Percentiles rank a stretch among this genome's conserved stretches.
phyloP scores from a whole-genome alignment of 2,113 vertebrate species.

The Eptesicus fuscus region DNA sequence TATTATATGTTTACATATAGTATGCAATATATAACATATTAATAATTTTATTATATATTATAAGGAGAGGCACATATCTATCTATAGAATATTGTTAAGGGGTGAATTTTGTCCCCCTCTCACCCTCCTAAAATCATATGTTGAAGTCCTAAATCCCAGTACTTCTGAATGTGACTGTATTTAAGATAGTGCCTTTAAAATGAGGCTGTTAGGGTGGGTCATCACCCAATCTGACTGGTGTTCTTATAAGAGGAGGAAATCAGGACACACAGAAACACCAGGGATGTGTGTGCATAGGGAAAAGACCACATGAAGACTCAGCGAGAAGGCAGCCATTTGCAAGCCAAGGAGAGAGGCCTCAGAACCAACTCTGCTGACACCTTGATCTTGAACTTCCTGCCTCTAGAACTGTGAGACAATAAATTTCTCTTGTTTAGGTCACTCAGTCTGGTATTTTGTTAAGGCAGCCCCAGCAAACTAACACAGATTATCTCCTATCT shows the following conservation, averaged over 20 bases:
- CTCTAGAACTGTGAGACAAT: too few relatives aligned
- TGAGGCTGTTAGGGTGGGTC: not conserved
- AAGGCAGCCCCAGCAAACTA: not conserved
- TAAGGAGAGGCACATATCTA: not conserved
- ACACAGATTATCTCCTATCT: not conserved
- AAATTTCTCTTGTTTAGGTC: too few relatives aligned
- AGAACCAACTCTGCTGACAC: too few relatives aligned
- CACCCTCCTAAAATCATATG: not conserved
- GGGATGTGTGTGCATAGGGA: not conserved
- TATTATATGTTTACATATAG: too few relatives aligned
- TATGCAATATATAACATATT: not conserved
- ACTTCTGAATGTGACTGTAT: not conserved
- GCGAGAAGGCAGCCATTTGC: not conserved
- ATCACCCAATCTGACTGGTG: not conserved
- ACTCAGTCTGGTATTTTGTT: too few relatives aligned
- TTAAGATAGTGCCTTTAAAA: not conserved
- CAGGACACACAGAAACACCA: not conserved
- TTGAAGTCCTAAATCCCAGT: too few relatives aligned
- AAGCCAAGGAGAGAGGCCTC: too few relatives aligned
- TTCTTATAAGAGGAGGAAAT: not conserved
- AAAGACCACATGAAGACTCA: not conserved
- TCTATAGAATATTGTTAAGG: not conserved
- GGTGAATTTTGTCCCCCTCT: not conserved
- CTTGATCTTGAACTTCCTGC: too few relatives aligned
- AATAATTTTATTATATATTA: not conserved